Conservation (phyloP, 2,797 vertebrate species). For the Geotrypetes seraphini region DNA sequence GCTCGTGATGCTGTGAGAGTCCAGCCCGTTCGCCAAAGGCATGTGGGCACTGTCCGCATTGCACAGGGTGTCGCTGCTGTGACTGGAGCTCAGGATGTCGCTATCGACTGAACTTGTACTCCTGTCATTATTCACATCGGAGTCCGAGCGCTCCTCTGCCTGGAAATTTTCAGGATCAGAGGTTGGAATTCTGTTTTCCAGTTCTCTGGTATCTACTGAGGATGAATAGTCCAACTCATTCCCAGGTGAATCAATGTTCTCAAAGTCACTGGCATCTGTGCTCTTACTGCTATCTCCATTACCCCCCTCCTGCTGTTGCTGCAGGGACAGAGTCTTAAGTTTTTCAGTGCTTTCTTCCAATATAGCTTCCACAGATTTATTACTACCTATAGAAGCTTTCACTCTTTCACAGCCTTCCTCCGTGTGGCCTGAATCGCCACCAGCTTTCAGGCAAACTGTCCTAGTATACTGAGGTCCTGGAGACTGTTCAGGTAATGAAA, state of each 20-base stretch:
- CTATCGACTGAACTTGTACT: slow-evolving; percentile 98
- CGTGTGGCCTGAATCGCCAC: slow-evolving; percentile 48
- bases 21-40: slow-evolving; percentile 87
- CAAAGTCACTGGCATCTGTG: slow-evolving; percentile 89
- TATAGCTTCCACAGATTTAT: slow-evolving; percentile 90
- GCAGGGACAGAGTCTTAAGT: slow-evolving; percentile 86
- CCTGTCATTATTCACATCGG: slow-evolving; percentile 93
- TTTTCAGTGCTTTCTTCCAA: slow-evolving; percentile 96
- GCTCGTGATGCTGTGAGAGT: slow-evolving; percentile 95
- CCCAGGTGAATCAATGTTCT: slow-evolving; percentile 82
- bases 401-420: slow-evolving; percentile 66
- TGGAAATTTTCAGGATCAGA: slow-evolving; percentile 77
- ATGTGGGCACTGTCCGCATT: slow-evolving; percentile 83
- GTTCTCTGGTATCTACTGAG: slow-evolving; percentile 75
- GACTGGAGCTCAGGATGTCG: slow-evolving; percentile 96
- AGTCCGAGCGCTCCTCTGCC: slow-evolving; percentile 88
- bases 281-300: slow-evolving; percentile 90
- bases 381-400: slow-evolving; percentile 57
- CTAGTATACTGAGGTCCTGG: slow-evolving; percentile 71
- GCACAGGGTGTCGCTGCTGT: slow-evolving; percentile 95
- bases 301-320: slow-evolving; percentile 74
- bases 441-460: slow-evolving; percentile 68
- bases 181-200: slow-evolving; percentile 78
- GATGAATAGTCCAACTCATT: slow-evolving; percentile 76
- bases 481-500: slow-evolving; percentile 85